Conservation (phyloP, 2,113 vertebrate species). For the Nannospalax galili region DNA sequence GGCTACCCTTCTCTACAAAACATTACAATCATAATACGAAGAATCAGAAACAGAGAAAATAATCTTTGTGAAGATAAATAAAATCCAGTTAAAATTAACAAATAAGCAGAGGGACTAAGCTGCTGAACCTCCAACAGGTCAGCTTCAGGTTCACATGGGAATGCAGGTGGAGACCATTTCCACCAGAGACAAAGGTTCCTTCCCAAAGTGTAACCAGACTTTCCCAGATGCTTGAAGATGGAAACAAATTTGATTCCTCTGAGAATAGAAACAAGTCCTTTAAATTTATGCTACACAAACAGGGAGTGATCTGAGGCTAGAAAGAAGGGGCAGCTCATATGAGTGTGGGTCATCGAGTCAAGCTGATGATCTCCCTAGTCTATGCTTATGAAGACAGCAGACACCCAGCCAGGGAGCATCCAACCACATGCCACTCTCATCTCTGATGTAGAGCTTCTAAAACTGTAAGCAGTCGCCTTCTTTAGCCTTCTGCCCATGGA, state of each 20-base stretch:
- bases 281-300: background rate
- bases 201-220: background rate
- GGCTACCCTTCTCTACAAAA: background rate
- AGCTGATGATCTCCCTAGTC: background rate
- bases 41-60: conserved; percentile 28
- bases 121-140: background rate
- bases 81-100: background rate
- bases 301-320: background rate
- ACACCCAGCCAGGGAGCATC: background rate
- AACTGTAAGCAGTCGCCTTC: background rate
- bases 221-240: background rate
- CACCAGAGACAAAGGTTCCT: background rate
- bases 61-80: background rate
- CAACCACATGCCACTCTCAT: too few relatives aligned
- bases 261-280: background rate
- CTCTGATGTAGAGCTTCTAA: background rate
- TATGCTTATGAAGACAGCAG: background rate
- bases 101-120: too few relatives aligned
- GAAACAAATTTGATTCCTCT: background rate
- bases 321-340: background rate
- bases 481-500: background rate
- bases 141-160: background rate
- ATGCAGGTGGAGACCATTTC: background rate
- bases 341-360: background rate
- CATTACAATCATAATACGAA: background rate